These are phyloP conservation scores for Microctonus brassicae DNA, from an alignment of 2,888 invertebrate species.

Conservation along the genomic window DNA sequence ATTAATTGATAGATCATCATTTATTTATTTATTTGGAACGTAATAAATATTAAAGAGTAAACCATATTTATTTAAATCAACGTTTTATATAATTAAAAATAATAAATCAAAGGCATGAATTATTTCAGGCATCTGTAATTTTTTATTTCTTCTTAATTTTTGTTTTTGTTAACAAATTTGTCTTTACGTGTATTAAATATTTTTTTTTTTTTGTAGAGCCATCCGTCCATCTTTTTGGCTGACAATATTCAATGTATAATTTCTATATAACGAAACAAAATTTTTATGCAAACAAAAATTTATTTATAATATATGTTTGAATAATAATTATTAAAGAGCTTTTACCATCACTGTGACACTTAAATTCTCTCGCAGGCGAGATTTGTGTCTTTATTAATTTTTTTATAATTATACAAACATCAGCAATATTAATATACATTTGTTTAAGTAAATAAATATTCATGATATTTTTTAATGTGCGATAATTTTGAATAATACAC, in stretches of 20 bases:
- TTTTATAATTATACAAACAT: not conserved
- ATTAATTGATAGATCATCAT: not conserved
- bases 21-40: no score
- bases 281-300: no score
- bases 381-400: slow-evolving; percentile 39
- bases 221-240: slow-evolving; percentile 65
- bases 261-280: no score
- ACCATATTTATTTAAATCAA: not conserved
- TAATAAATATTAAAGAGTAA: no score
- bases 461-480: no score
- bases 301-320: slow-evolving; percentile 7
- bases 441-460: no score
- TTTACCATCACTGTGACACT: slow-evolving; percentile 36
- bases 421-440: no score
- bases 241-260: slow-evolving; percentile 41
- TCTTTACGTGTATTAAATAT: slow-evolving; percentile 3
- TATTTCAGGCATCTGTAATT: slow-evolving; percentile 15
- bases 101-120: slow-evolving; percentile 5
- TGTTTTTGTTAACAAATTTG: slow-evolving; percentile 17
- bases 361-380: slow-evolving; percentile 61
- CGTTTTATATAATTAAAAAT: slow-evolving; percentile 7
- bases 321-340: slow-evolving; percentile 24
- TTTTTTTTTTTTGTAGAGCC: slow-evolving; percentile 48
- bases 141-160: slow-evolving; percentile 19
- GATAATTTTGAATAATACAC: no score